Base-by-base conservation (phyloP, 2,797 vertebrate genomes). In the Anas capensis region DNA sequence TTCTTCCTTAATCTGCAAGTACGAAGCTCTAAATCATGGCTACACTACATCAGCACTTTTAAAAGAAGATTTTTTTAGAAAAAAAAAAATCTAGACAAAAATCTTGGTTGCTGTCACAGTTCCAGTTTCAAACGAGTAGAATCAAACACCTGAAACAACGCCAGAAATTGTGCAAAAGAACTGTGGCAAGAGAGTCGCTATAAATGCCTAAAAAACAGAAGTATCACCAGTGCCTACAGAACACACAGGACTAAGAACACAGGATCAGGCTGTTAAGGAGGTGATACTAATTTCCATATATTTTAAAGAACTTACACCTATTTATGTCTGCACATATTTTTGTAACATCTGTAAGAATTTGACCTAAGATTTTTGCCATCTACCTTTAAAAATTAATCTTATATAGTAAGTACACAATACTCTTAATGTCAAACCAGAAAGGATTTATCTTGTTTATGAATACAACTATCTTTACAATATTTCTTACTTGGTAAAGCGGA, bases 401-500 rank as follows among this genome's bases (percentile, higher is more conserved):
- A 42, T 3, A 7, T 15, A 78, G 4, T 9, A 86, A 77, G n/a
- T 18, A 69, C 2, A 54, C 10, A 83, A 0, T 34, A 78, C 13
- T 61, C 71, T 4, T 75, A 81, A 70, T 8, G 44, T 29, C 27
- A 61, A 84, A 95, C 11, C 29, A 71, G 17, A 18, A 73, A 49
- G 68, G 48, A 12, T 9, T 66, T 68, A 31, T 85, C 15, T 58
- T 38, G 27, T 21, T 14, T 7, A 61, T 16, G 17, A 58, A 3
- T 17, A 46, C 18, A 60, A 64, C 40, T 6, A 27, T 71, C 14
- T 80, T 54, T 5, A 60, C 51, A 69, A 3, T 57, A 16, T 93
- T 82, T 96, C 98, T 99, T 98, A 99, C 99, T 99, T 99, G 97
- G 99, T 99, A 86, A 99, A 99, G 92, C 99, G 98, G 95, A 99